These are phyloP conservation scores for Coendou prehensilis DNA, from an alignment of 2,797 vertebrate species.

Conservation along the genomic window DNA sequence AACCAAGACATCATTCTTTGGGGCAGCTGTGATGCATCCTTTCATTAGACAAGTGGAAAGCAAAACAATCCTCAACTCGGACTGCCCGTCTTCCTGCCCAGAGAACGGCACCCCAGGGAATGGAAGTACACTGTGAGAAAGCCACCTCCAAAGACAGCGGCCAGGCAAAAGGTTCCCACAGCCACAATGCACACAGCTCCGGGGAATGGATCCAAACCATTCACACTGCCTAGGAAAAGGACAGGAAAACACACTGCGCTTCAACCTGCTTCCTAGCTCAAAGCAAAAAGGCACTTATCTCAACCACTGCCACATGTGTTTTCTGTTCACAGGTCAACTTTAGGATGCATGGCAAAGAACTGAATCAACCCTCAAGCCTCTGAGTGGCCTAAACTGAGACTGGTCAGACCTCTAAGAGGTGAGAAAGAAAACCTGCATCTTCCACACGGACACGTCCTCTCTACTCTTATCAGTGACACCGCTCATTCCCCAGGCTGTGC, in stretches of 20 bases:
- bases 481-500: not conserved
- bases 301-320: not conserved
- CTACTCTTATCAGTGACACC: not conserved
- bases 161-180: conserved; percentile 51
- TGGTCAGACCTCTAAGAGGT: not conserved
- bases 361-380: not conserved
- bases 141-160: conserved; percentile 47
- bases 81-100: conserved; percentile 51
- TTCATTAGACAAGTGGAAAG: conserved; percentile 72
- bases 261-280: not conserved
- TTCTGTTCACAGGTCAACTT: conserved; percentile 8
- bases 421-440: conserved; percentile 14
- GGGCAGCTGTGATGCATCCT: conserved; percentile 58
- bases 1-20: conserved; percentile 67
- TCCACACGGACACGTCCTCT: not conserved
- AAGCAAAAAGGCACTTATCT: not conserved
- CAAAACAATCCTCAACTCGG: conserved; percentile 65
- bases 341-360: conserved; percentile 31
- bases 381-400: not conserved
- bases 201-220: not conserved
- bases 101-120: conserved; percentile 24
- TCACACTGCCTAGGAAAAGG: not conserved
- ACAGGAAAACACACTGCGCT: not conserved
- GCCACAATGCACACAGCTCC: not conserved
- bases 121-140: not conserved